A percentile compares a stretch with the other conserved stretches of the same genome.
Evolutionary conservation across 2,888 invertebrate species (phyloP).

Genomic region (Napeogenes inachia): DNA sequence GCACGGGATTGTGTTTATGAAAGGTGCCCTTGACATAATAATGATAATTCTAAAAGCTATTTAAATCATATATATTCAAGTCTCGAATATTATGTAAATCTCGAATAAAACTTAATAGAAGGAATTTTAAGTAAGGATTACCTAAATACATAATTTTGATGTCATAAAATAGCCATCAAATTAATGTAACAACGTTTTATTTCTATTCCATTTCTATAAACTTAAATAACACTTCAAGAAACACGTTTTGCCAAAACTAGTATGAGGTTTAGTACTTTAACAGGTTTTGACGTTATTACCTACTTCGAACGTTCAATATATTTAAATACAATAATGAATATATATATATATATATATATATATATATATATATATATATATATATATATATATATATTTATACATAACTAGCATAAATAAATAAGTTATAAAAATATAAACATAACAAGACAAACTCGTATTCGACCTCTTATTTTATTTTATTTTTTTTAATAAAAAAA

Average conservation of each 20-base stretch:
- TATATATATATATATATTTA: too few relatives aligned
- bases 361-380: too few relatives aligned
- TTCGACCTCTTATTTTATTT: too few relatives aligned
- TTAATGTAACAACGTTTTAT: background rate
- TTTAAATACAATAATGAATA: too few relatives aligned
- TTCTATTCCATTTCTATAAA: background rate
- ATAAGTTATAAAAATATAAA: too few relatives aligned
- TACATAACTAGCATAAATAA: too few relatives aligned
- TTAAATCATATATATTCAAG: background rate
- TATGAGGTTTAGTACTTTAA: conserved; percentile 22
- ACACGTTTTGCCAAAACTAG: conserved; percentile 42
- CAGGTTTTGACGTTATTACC: conserved; percentile 19
- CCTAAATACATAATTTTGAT: background rate
- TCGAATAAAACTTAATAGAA: background rate
- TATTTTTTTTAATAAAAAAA: too few relatives aligned
- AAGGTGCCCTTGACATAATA: conserved; percentile 14
- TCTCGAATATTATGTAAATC: background rate
- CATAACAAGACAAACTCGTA: too few relatives aligned
- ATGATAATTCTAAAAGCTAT: conserved; percentile 9
- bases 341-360: too few relatives aligned
- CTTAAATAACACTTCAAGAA: conserved; percentile 9
- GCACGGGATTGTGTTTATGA: conserved; percentile 9
- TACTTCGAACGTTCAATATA: background rate
- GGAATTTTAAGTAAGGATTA: background rate
- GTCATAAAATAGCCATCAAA: background rate